These are phyloP conservation scores for Magallana angulata DNA, from an alignment of 1,140 invertebrate genomes.

Conservation along the genomic window DNA sequence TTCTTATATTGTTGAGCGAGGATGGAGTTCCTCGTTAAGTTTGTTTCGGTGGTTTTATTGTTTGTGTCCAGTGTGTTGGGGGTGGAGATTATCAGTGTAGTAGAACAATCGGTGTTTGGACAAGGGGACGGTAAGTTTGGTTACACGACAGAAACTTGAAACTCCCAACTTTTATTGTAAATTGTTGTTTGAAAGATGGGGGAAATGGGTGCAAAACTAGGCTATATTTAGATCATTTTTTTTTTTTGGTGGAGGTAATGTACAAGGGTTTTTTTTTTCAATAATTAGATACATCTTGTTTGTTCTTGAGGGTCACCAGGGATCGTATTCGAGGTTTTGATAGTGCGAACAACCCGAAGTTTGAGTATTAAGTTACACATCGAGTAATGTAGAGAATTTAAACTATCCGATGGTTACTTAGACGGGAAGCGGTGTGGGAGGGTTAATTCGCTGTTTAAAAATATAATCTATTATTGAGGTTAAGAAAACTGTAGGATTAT, in stretches of 20 bases:
- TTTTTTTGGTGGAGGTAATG: too few relatives aligned
- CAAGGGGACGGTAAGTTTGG: background rate
- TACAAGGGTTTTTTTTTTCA: background rate
- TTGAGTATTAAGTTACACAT: too few relatives aligned
- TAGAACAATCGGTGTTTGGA: slow-evolving; percentile 11
- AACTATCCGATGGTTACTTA: too few relatives aligned
- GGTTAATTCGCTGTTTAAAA: too few relatives aligned
- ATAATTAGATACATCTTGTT: background rate
- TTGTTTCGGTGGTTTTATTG: background rate
- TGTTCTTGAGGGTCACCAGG: too few relatives aligned
- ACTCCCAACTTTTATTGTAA: background rate
- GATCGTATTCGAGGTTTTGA: too few relatives aligned
- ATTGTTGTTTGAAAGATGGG: background rate
- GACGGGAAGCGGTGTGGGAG: too few relatives aligned
- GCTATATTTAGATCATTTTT: background rate
- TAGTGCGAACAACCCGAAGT: too few relatives aligned
- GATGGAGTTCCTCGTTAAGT: slow-evolving; percentile 1
- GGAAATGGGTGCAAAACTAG: background rate
- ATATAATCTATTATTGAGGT: too few relatives aligned
- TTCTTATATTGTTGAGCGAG: background rate
- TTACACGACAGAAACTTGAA: background rate
- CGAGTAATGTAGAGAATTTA: too few relatives aligned
- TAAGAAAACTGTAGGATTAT: too few relatives aligned
- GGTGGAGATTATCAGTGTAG: slow-evolving; percentile 6
- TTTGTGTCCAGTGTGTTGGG: background rate